phyloP scores from a whole-genome alignment of 1,140 invertebrate species.

The Sipha flava region DNA sequence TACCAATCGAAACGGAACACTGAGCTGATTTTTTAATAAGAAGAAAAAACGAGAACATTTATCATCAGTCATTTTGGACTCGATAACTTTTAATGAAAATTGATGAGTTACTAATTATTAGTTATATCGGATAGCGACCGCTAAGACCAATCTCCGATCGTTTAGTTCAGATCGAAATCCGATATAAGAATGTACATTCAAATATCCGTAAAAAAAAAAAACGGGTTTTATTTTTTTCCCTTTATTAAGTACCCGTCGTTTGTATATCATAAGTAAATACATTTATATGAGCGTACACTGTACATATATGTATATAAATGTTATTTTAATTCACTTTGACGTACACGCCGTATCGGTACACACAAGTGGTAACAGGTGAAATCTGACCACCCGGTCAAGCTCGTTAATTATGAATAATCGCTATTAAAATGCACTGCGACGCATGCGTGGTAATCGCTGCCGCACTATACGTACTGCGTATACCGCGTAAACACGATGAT shows the following conservation, averaged over 20 bases:
- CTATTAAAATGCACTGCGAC: background rate
- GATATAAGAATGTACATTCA: background rate
- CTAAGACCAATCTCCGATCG: background rate
- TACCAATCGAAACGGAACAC: too few relatives aligned
- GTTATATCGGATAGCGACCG: background rate
- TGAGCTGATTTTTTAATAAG: too few relatives aligned
- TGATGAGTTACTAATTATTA: conserved; percentile 16
- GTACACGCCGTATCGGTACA: background rate
- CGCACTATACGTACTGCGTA: background rate
- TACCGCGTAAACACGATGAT: background rate
- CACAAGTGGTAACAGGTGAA: background rate
- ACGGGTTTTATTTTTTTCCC: background rate
- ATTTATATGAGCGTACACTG: background rate
- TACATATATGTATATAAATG: background rate
- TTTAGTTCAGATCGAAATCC: background rate
- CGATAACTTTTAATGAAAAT: conserved; percentile 12
- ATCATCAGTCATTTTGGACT: background rate
- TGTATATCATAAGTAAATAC: background rate
- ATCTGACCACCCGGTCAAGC: conserved; percentile 28
- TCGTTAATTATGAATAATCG: conserved; percentile 33
- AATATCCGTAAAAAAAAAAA: background rate
- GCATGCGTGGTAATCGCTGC: background rate
- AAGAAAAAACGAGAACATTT: background rate
- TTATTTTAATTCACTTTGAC: conserved; percentile 19
- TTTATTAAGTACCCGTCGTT: conserved; percentile 13